phyloP scores from a whole-genome alignment of 2,113 vertebrate genomes.

The Prochilodus magdalenae region DNA sequence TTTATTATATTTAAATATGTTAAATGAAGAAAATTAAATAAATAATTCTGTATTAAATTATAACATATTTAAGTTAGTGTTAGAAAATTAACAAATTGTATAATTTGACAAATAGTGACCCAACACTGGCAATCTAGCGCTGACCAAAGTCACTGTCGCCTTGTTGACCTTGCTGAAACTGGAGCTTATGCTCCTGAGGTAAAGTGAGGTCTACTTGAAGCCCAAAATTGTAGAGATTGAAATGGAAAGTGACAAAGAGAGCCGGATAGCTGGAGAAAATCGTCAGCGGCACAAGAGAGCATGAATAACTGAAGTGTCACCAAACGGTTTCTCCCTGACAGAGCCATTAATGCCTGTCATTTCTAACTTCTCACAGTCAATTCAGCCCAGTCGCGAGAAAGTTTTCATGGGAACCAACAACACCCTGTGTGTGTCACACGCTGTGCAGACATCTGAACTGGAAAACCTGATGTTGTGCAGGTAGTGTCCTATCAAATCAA shows the following conservation, averaged over 20 bases:
- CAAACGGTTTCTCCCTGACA: conserved; percentile 26
- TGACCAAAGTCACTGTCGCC: neutral
- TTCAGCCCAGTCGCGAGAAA: conserved; percentile 40
- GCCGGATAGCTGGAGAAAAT: conserved; percentile 22
- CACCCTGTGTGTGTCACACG: neutral
- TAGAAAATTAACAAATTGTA: too few species aligned
- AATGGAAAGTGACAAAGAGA: conserved; percentile 28
- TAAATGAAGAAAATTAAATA: too few species aligned
- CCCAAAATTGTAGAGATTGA: neutral
- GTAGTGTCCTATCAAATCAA: too few species aligned
- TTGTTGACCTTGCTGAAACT: neutral
- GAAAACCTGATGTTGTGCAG: too few species aligned
- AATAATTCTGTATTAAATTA: too few species aligned
- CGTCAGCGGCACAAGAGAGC: conserved; percentile 15
- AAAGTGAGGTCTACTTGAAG: neutral
- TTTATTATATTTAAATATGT: too few species aligned
- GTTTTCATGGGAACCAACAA: neutral
- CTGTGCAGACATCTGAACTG: neutral
- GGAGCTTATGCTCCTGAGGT: neutral
- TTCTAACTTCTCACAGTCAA: conserved; percentile 41
- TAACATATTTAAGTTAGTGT: too few species aligned
- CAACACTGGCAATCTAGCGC: too few species aligned
- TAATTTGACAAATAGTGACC: too few species aligned
- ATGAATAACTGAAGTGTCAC: conserved; percentile 49
- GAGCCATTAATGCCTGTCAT: conserved; percentile 43